A percentile compares a stretch with the other conserved stretches of the same genome.
These are phyloP conservation scores for Drosophila rellima DNA, from an alignment of 2,888 invertebrate genomes.

Conservation along the genomic window DNA sequence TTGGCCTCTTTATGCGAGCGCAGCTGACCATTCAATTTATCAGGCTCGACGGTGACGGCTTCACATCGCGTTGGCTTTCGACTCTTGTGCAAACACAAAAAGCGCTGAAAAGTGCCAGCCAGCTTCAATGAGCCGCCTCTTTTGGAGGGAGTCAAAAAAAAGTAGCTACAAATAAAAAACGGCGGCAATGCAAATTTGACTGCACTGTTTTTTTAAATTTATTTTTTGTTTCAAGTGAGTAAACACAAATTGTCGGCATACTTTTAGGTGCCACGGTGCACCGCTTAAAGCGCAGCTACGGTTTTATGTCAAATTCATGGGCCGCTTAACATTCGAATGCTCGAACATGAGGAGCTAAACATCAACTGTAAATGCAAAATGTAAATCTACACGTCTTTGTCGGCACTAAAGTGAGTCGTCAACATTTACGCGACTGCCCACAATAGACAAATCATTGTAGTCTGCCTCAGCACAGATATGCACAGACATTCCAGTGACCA, in stretches of 20 bases:
- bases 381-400: slow-evolving; percentile 65
- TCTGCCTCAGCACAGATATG: not conserved
- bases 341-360: slow-evolving; percentile 10
- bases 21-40: slow-evolving; percentile 79
- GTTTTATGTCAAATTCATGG: slow-evolving; percentile 54
- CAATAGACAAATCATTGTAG: slow-evolving; percentile 36
- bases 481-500: slow-evolving; percentile 24
- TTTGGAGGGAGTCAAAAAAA: slow-evolving; percentile 21
- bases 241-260: slow-evolving; percentile 63
- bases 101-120: slow-evolving; percentile 59
- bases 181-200: slow-evolving; percentile 61
- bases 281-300: slow-evolving; percentile 50
- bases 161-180: slow-evolving; percentile 26
- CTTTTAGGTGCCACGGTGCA: slow-evolving; percentile 48
- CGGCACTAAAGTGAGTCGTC: slow-evolving; percentile 59
- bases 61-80: slow-evolving; percentile 45
- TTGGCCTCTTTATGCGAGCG: slow-evolving; percentile 69
- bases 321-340: slow-evolving; percentile 52
- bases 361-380: slow-evolving; percentile 41
- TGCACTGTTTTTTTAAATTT: slow-evolving; percentile 38
- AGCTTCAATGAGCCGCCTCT: slow-evolving; percentile 55
- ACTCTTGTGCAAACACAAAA: slow-evolving; percentile 74
- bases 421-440: slow-evolving; percentile 41
- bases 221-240: slow-evolving; percentile 38
- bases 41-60: slow-evolving; percentile 65